These are phyloP conservation scores for Aegypius monachus DNA, from an alignment of 2,113 vertebrate genomes.

Conservation along the genomic window DNA sequence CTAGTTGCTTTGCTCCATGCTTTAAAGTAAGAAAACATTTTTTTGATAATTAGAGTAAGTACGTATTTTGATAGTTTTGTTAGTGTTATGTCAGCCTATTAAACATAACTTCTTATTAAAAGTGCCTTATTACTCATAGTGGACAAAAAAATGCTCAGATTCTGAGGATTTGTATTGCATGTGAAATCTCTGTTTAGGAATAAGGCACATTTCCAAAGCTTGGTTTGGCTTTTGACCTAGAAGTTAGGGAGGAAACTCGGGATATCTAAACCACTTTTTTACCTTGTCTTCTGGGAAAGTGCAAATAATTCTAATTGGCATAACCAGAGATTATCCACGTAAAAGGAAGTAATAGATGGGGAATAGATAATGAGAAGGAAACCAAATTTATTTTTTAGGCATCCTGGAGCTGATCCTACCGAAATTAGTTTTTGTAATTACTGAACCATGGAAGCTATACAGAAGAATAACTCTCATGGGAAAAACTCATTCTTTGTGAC, in stretches of 20 bases:
- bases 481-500: not conserved
- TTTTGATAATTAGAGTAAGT: not conserved
- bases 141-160: not conserved
- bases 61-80: not conserved
- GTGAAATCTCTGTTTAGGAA: not conserved
- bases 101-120: not conserved
- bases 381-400: not conserved
- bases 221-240: not conserved
- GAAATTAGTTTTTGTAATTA: not conserved
- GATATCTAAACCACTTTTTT: not conserved
- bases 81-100: not conserved
- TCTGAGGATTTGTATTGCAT: not conserved
- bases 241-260: not conserved
- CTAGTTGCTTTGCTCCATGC: not conserved
- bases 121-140: not conserved
- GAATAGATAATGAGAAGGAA: not conserved
- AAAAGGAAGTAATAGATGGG: not conserved
- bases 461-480: not conserved
- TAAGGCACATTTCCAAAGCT: not conserved
- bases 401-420: not conserved
- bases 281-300: not conserved
- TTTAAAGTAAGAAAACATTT: not conserved
- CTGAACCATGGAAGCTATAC: not conserved
- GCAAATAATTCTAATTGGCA: not conserved
- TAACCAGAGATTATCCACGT: not conserved